Percentiles rank a stretch among this genome's conserved stretches.
Evolutionary conservation across 2,797 vertebrate species (phyloP).

Genomic region (Parotocinclus haroldoi): DNA sequence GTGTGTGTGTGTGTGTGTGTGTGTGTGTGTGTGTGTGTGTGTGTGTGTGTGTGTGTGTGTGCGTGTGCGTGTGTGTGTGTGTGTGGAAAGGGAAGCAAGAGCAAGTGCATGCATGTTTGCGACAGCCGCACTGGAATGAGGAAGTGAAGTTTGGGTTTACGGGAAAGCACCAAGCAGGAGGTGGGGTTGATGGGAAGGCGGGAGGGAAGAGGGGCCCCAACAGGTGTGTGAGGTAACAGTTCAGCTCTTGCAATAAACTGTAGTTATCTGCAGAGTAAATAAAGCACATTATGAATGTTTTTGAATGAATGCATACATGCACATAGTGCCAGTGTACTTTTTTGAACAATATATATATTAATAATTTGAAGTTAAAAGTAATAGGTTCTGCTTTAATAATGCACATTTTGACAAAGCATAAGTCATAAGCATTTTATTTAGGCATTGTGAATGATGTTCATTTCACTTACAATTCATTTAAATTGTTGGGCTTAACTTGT

Average conservation of each 20-base stretch:
- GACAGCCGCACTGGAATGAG: slow-evolving; percentile 68
- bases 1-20: not conserved
- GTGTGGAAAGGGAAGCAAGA: slow-evolving; percentile 22
- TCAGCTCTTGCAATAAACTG: not conserved
- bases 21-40: not conserved
- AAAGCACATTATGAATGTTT: too few relatives aligned
- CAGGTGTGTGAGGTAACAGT: slow-evolving; percentile 51
- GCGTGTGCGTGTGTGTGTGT: slow-evolving; percentile 45
- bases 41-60: slow-evolving; percentile 11
- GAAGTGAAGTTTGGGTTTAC: slow-evolving; percentile 73
- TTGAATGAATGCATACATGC: too few relatives aligned
- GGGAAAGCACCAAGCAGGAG: slow-evolving; percentile 62
- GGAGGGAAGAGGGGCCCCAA: slow-evolving; percentile 54
- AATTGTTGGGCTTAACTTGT: too few relatives aligned
- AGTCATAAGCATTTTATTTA: too few relatives aligned
- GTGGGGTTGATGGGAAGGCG: slow-evolving; percentile 65
- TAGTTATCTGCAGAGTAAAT: not conserved
- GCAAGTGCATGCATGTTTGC: slow-evolving; percentile 65
- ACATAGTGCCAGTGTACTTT: too few relatives aligned
- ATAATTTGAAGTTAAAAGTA: too few relatives aligned
- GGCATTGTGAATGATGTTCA: too few relatives aligned
- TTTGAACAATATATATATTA: too few relatives aligned
- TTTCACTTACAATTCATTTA: too few relatives aligned
- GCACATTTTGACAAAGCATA: too few relatives aligned
- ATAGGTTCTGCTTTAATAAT: too few relatives aligned